Evolutionary conservation across 2,113 vertebrate genomes (phyloP), one percentile per base, ranked within the genome.

Genomic region (Arvicanthis niloticus): DNA sequence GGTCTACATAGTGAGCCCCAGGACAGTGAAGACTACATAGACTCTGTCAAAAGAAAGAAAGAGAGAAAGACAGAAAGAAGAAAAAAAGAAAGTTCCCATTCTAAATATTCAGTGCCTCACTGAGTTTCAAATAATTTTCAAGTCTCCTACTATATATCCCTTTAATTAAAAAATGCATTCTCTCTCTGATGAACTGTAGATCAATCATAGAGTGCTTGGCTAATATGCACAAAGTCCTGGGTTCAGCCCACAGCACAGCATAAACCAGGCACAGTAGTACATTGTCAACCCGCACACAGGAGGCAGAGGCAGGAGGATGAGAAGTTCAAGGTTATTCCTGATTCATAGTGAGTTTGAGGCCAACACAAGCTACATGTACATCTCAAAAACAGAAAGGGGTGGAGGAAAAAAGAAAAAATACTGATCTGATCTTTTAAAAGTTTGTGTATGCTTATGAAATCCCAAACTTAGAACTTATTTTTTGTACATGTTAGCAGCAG

Each of bases 161-260:
- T 76, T 85, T 93, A 56, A 85, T 88, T 91, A 29, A 84, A 92
- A 95, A 96, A 85, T n/a, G n/a, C n/a, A 84, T 2, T 29, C 12
- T 84, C 19, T 62, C 56, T 42, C 7, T 0, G 1, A 9, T 60
- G 81, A 62, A 17, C 37, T 84, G 24, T 62, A 62, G 56, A 17
- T 84, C 37, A 62, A n/a, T 84, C n/a, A 17, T 62, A 40, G 56
- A 62, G 24, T 84, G 6, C 40, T 65, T 85, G 58, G 16, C 58
- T 85, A 7, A 29, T 26, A 11, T 65, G 40, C 40, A 40, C 17
- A 31, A 67, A 65, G 29, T 17, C 82, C 26, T 11, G 26, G 26
- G 26, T 68, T 88, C n/a, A 62, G 4, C n/a, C 56, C 56, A 42
- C 22, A 85, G 40, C 40, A 10, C 40, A 29, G 15, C 5, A 13